A percentile compares a stretch with the other conserved stretches of the same genome.
Conservation (phyloP, 2,888 invertebrate genomes). For the Sipha maydis region DNA sequence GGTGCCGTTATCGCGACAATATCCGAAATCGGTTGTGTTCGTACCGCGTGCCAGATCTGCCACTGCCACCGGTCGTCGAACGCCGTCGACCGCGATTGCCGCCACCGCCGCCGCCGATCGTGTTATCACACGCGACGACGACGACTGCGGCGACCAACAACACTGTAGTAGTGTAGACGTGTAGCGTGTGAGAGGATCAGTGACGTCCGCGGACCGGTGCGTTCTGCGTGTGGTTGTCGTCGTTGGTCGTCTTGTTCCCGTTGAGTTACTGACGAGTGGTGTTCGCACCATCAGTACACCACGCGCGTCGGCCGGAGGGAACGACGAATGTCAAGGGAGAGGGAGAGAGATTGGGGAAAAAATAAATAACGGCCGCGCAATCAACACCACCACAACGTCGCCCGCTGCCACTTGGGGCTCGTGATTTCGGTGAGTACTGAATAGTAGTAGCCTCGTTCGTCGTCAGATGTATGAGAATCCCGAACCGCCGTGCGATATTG, state of each 20-base stretch:
- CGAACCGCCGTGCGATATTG: no score
- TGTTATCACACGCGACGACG: background rate
- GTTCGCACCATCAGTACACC: no score
- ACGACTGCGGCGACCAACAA: background rate
- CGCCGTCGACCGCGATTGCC: background rate
- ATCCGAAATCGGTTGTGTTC: background rate
- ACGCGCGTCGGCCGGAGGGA: no score
- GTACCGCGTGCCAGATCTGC: conserved; percentile 1
- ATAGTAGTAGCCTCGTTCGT: no score
- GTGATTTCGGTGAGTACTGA: no score
- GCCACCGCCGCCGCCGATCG: background rate
- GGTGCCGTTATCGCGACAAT: background rate
- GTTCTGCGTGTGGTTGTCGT: no score
- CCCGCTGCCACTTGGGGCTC: background rate
- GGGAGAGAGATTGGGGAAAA: background rate
- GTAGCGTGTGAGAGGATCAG: no score
- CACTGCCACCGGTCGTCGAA: background rate
- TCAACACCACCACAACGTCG: background rate
- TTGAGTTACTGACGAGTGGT: no score
- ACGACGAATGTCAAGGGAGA: background rate
- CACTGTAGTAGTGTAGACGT: no score
- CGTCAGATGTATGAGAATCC: no score
- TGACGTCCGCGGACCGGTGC: no score
- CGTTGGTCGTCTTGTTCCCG: no score
- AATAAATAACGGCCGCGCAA: background rate